Evolutionary conservation across 2,888 invertebrate species (phyloP).

Genomic region (Chymomyza fuscimana): DNA sequence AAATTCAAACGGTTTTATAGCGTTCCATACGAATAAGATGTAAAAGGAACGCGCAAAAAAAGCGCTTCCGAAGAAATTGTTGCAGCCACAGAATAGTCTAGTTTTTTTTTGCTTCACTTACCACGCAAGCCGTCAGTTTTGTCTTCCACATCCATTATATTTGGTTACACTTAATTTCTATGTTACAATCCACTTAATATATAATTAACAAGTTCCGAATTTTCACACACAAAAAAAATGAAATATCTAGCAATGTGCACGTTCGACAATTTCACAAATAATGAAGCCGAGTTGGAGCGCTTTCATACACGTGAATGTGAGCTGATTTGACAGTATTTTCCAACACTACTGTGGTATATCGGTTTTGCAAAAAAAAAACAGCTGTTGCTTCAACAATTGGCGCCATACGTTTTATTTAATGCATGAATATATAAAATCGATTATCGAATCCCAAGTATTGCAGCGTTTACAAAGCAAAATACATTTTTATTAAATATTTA

Average conservation of each 20-base stretch:
- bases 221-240: not conserved
- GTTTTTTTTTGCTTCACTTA: conserved; percentile 19
- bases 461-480: not conserved
- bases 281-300: not conserved
- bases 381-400: not conserved
- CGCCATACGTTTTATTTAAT: not conserved
- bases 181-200: not conserved
- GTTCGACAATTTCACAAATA: not conserved
- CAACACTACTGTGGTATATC: not conserved
- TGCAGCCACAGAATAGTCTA: not conserved
- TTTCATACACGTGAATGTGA: not conserved
- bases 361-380: not conserved
- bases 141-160: conserved; percentile 33
- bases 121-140: conserved; percentile 35
- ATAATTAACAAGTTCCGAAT: not conserved
- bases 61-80: not conserved
- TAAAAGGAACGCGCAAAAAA: not conserved
- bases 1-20: conserved; percentile 45
- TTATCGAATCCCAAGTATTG: no score
- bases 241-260: not conserved
- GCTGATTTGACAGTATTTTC: not conserved
- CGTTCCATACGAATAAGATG: not conserved
- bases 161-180: not conserved
- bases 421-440: no score
- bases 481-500: conserved; percentile 30